Evolutionary conservation across 2,888 invertebrate species (phyloP).

Genomic region (Hirtodrosophila alboralis): DNA sequence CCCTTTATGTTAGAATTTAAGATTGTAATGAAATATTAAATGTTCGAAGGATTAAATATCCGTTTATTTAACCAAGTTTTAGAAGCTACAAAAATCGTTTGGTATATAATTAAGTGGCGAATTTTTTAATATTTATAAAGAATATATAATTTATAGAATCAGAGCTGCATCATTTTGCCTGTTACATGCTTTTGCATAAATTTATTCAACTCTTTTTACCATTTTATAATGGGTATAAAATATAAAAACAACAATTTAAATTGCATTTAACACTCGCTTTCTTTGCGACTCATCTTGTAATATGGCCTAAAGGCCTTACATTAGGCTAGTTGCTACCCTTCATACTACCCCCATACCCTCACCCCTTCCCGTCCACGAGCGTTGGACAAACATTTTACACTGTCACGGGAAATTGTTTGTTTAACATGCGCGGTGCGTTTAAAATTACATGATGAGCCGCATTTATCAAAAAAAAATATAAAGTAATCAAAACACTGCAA

Average conservation of each 20-base stretch:
- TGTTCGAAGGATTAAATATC: too few relatives aligned
- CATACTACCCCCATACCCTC: neutral
- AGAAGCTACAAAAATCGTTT: too few relatives aligned
- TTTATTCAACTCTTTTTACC: too few relatives aligned
- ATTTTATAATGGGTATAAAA: too few relatives aligned
- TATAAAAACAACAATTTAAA: constrained; percentile 52
- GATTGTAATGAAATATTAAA: too few relatives aligned
- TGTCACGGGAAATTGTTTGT: constrained; percentile 79
- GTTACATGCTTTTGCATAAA: too few relatives aligned
- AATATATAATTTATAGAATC: too few relatives aligned
- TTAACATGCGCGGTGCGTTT: constrained; percentile 78
- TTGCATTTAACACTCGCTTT: constrained; percentile 76
- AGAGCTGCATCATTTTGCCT: too few relatives aligned
- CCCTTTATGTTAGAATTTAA: neutral
- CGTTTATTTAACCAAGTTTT: too few relatives aligned
- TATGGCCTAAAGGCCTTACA: constrained; percentile 45
- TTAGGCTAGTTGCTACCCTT: constrained; percentile 28
- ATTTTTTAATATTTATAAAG: too few relatives aligned
- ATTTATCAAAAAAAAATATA: constrained; percentile 64
- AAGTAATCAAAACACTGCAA: constrained; percentile 41
- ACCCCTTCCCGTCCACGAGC: neutral
- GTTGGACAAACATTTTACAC: constrained; percentile 63
- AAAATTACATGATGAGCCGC: constrained; percentile 78
- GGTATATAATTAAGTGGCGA: too few relatives aligned
- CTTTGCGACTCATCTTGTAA: constrained; percentile 69